Conservation (phyloP, 2,888 invertebrate species). For the Diachrysia chrysitis region DNA sequence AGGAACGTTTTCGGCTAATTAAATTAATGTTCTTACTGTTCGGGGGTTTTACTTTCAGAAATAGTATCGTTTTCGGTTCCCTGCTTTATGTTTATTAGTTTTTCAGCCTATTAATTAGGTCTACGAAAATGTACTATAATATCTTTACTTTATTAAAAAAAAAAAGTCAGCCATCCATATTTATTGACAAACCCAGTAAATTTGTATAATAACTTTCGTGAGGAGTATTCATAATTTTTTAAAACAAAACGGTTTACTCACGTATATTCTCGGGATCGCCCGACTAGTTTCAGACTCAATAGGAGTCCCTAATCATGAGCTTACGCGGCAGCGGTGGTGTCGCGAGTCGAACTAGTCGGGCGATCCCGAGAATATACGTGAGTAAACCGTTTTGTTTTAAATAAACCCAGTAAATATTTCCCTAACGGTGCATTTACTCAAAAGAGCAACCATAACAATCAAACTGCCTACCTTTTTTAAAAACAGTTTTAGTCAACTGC, state of each 20-base stretch:
- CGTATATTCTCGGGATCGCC: no score
- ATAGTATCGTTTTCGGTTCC: conserved; percentile 6
- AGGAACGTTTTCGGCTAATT: conserved; percentile 35
- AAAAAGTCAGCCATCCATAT: no score
- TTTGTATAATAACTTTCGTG: no score
- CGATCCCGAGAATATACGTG: no score
- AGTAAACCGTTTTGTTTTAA: no score
- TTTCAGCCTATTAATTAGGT: neutral
- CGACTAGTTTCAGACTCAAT: no score
- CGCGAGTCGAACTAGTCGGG: no score
- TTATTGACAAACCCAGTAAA: no score
- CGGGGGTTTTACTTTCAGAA: conserved; percentile 51
- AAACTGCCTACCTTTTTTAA: neutral
- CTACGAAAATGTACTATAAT: neutral
- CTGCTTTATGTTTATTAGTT: conserved; percentile 4
- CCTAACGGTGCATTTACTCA: neutral
- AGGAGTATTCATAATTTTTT: no score
- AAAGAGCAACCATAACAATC: neutral
- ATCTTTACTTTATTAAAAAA: neutral
- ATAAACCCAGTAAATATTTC: neutral
- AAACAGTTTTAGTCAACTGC: neutral
- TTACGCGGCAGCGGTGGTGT: no score
- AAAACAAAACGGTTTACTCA: no score
- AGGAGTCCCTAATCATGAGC: no score
- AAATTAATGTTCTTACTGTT: conserved; percentile 45